phyloP scores from a whole-genome alignment of 2,888 invertebrate genomes.

The Hoplodrina ambigua region DNA sequence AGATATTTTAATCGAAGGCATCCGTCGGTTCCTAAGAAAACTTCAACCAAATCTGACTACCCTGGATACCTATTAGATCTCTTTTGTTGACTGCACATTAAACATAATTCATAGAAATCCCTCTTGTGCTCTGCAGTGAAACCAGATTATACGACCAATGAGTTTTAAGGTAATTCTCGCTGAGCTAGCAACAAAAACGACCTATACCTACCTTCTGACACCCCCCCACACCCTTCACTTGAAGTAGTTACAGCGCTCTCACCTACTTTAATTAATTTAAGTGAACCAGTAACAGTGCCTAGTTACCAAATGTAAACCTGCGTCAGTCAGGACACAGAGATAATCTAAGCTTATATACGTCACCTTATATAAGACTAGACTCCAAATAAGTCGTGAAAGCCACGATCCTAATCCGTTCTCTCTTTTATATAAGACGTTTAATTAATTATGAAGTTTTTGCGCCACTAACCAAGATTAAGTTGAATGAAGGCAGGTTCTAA shows the following conservation, averaged over 20 bases:
- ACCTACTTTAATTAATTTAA: slow-evolving; percentile 74
- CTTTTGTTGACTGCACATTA: no score
- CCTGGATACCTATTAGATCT: no score
- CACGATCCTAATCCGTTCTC: slow-evolving; percentile 39
- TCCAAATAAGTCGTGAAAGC: slow-evolving; percentile 40
- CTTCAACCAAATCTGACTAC: no score
- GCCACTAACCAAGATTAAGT: slow-evolving; percentile 50
- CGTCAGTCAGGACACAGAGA: slow-evolving; percentile 24
- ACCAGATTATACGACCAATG: slow-evolving; percentile 19
- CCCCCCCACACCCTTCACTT: slow-evolving; percentile 54
- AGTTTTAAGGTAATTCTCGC: slow-evolving; percentile 26
- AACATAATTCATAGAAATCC: no score
- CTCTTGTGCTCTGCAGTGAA: no score
- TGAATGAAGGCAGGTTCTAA: slow-evolving; percentile 40
- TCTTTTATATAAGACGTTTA: slow-evolving; percentile 48
- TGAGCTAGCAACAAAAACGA: neutral
- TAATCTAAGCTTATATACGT: slow-evolving; percentile 32
- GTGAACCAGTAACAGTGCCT: slow-evolving; percentile 58
- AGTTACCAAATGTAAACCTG: slow-evolving; percentile 54
- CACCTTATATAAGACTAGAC: neutral
- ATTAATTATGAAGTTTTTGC: slow-evolving; percentile 59
- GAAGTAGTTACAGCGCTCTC: slow-evolving; percentile 61
- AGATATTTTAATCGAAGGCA: no score
- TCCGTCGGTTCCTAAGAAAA: no score
- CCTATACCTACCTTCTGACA: neutral